These are phyloP conservation scores for Tenualosa thibaudeaui DNA, from an alignment of 2,797 vertebrate species.

Conservation along the genomic window DNA sequence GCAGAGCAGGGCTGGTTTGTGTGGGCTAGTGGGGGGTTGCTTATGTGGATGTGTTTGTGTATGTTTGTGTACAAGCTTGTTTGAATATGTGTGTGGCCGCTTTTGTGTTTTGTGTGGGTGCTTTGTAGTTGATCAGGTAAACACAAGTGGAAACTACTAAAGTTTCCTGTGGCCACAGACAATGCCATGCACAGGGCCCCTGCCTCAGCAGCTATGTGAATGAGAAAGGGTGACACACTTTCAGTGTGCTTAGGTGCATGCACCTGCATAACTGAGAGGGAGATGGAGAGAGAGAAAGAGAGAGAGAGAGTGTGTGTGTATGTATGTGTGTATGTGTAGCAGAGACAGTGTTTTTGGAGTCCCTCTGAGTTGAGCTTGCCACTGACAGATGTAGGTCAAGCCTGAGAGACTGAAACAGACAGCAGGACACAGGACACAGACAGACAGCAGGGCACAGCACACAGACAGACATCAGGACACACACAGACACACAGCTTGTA, in stretches of 20 bases:
- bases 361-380: background rate
- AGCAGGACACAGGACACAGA: background rate
- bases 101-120: background rate
- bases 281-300: no score
- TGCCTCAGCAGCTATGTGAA: no score
- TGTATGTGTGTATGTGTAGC: slow-evolving; percentile 19
- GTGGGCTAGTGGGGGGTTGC: no score
- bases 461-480: background rate
- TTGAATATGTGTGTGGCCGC: background rate
- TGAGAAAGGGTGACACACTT: no score
- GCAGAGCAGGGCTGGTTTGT: background rate
- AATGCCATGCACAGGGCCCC: background rate
- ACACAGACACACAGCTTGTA: background rate
- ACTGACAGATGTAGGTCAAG: slow-evolving; percentile 38
- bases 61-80: background rate
- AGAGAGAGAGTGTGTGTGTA: slow-evolving; percentile 5
- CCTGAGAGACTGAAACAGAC: slow-evolving; percentile 20
- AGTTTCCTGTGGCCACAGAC: background rate
- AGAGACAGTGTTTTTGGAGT: background rate
- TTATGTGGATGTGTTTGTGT: background rate
- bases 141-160: background rate
- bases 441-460: background rate
- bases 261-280: no score
- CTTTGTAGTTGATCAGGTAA: background rate
- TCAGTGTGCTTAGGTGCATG: no score